Percentiles rank a stretch among this genome's conserved stretches.
Evolutionary conservation across 2,797 vertebrate species (phyloP).

Genomic region (Knipowitschia caucasica): DNA sequence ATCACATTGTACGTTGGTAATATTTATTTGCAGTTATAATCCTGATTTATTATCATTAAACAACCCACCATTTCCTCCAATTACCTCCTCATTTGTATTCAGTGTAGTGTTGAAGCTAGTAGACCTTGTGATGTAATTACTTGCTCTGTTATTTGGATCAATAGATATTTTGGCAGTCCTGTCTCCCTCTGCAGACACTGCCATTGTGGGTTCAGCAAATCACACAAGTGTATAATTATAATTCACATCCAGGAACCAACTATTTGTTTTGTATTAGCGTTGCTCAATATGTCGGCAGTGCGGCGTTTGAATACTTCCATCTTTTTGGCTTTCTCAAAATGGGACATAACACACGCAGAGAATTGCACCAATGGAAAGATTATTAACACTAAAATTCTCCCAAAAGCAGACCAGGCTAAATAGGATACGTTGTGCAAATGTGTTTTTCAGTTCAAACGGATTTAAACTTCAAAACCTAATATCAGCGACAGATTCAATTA

Average conservation of each 20-base stretch:
- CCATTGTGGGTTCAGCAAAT: slow-evolving; percentile 8
- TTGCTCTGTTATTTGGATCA: slow-evolving; percentile 12
- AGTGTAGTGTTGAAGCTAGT: background rate
- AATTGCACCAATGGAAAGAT: background rate
- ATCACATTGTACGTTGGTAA: background rate
- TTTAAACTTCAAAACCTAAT: background rate
- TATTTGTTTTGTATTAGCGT: slow-evolving; percentile 3
- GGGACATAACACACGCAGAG: background rate
- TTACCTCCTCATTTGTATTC: slow-evolving; percentile 1
- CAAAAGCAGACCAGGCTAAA: background rate
- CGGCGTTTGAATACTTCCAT: background rate
- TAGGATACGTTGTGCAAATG: background rate
- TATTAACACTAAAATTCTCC: background rate
- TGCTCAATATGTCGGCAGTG: background rate
- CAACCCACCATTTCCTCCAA: background rate
- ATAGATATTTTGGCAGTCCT: slow-evolving; percentile 6
- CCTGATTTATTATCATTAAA: background rate
- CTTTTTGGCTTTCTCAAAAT: background rate
- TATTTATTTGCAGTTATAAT: background rate
- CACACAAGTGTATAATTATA: slow-evolving; percentile 8
- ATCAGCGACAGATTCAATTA: background rate
- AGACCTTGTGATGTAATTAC: slow-evolving; percentile 13
- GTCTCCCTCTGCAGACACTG: background rate
- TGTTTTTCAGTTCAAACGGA: background rate
- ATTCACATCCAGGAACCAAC: slow-evolving; percentile 7